These are phyloP conservation scores for Drepanosiphum platanoidis DNA, from an alignment of 2,888 invertebrate genomes.

Conservation along the genomic window DNA sequence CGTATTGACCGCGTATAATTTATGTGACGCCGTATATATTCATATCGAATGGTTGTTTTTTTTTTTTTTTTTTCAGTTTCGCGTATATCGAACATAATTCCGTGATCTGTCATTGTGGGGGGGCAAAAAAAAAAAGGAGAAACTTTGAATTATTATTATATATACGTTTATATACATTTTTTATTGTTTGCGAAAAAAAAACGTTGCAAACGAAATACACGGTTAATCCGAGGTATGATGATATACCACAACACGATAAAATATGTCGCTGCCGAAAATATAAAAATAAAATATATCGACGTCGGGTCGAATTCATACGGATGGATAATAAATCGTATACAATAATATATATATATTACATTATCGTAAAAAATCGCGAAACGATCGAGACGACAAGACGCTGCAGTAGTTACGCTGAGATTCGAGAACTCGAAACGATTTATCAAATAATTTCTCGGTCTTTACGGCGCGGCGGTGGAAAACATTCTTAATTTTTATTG, in stretches of 20 bases:
- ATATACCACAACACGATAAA: background rate
- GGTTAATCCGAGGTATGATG: constrained; percentile 1
- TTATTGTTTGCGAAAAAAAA: background rate
- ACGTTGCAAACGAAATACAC: background rate
- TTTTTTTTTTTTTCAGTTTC: background rate
- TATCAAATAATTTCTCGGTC: no score
- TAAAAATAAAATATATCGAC: background rate
- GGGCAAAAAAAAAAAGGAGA: background rate
- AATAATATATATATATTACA: no score
- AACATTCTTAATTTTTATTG: no score
- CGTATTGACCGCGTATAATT: background rate
- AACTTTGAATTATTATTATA: background rate
- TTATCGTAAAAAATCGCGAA: background rate
- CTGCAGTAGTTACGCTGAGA: no score
- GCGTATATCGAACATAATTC: background rate
- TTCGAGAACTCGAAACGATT: no score
- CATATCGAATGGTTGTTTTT: background rate
- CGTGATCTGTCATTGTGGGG: background rate
- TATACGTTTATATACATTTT: no score
- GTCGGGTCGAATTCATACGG: background rate
- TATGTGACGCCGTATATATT: background rate
- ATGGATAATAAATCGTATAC: background rate
- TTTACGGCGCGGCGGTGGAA: no score
- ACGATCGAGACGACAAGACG: no score
- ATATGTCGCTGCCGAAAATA: background rate